Evolutionary conservation across 2,888 invertebrate genomes (phyloP).

Genomic region (Adelphocoris suturalis): DNA sequence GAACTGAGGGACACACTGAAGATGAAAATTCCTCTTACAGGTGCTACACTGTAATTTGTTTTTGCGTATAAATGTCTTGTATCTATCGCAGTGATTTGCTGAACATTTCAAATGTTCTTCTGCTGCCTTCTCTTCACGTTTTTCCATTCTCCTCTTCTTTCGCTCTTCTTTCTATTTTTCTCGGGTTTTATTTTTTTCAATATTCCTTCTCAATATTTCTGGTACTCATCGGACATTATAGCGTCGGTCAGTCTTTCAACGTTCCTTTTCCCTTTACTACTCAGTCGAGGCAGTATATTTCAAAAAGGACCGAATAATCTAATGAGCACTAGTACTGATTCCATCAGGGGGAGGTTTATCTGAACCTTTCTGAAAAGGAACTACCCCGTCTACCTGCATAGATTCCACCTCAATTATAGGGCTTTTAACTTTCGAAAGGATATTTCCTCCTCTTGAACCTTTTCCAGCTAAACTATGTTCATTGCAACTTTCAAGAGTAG

Average conservation of each 20-base stretch:
- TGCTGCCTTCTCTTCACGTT: constrained; percentile 2
- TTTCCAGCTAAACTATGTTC: background rate
- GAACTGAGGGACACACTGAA: too few species aligned
- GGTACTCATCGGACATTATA: constrained; percentile 38
- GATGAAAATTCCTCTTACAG: constrained; percentile 14
- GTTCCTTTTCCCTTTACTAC: constrained; percentile 33
- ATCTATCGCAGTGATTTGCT: constrained; percentile 12
- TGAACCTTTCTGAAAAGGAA: background rate
- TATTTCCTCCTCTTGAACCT: constrained; percentile 11
- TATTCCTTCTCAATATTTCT: constrained; percentile 23
- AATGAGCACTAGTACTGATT: background rate
- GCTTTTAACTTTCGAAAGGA: constrained; percentile 24
- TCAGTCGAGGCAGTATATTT: background rate
- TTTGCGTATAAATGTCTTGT: background rate
- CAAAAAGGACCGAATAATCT: constrained; percentile 14
- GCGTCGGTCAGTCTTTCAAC: constrained; percentile 10
- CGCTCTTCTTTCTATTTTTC: constrained; percentile 43
- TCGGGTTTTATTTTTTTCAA: constrained; percentile 15
- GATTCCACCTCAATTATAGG: constrained; percentile 7
- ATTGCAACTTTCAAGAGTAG: constrained; percentile 20
- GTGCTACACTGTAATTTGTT: constrained; percentile 41
- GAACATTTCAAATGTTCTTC: constrained; percentile 12
- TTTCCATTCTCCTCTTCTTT: constrained; percentile 37
- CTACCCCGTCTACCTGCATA: background rate
- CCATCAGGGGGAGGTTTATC: background rate